These are phyloP conservation scores for Engystomops pustulosus DNA, from an alignment of 2,113 vertebrate species.

Conservation along the genomic window DNA sequence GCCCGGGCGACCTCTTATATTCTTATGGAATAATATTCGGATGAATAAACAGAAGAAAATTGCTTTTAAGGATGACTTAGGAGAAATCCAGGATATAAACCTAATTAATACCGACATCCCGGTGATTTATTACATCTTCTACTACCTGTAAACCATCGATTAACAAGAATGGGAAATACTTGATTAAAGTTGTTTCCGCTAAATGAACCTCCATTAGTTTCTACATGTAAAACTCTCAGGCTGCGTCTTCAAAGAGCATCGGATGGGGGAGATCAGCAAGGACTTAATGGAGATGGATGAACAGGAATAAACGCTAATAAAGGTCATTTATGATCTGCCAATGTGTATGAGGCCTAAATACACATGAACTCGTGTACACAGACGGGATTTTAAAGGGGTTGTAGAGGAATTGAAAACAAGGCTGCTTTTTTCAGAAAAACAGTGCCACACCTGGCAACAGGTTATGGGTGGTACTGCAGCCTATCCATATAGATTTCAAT, in stretches of 20 bases:
- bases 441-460: too few species aligned
- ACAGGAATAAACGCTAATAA: background rate
- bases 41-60: slow-evolving; percentile 23
- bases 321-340: background rate
- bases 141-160: slow-evolving; percentile 10
- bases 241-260: slow-evolving; percentile 10
- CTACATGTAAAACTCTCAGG: background rate
- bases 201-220: slow-evolving; percentile 8
- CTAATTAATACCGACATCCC: background rate
- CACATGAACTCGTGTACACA: background rate
- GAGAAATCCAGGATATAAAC: background rate
- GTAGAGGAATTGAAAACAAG: background rate
- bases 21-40: background rate
- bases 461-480: too few species aligned
- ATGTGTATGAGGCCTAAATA: background rate
- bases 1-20: background rate
- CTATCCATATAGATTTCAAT: too few species aligned
- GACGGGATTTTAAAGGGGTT: background rate
- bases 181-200: slow-evolving; percentile 23
- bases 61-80: slow-evolving; percentile 1
- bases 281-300: slow-evolving; percentile 19
- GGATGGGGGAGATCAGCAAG: background rate
- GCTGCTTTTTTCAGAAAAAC: too few species aligned
- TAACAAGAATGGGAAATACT: slow-evolving; percentile 14
- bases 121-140: slow-evolving; percentile 4